Conservation (phyloP, 2,113 vertebrate species). For the Crotalus viridis region DNA sequence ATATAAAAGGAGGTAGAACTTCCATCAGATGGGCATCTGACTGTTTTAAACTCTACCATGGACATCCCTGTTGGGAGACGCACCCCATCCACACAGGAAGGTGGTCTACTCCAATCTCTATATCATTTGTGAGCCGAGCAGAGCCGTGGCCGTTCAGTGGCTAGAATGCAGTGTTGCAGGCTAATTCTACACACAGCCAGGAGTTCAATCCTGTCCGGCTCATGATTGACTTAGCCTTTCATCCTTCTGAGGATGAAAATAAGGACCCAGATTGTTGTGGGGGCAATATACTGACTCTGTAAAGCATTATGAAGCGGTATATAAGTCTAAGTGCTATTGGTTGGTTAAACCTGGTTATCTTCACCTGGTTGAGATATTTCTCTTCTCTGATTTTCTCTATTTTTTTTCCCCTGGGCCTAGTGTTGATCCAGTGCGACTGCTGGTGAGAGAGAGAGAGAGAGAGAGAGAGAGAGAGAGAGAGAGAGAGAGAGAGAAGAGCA, state of each 20-base stretch:
- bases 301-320: neutral
- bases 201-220: neutral
- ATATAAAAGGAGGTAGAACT: neutral
- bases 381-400: too few relatives aligned
- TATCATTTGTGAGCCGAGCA: too few relatives aligned
- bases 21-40: neutral
- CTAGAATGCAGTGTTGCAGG: too few relatives aligned
- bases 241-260: neutral
- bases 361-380: neutral
- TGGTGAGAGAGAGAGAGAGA: too few relatives aligned
- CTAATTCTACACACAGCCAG: neutral
- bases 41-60: neutral
- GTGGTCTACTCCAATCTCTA: too few relatives aligned
- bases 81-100: too few relatives aligned
- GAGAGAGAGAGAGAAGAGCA: neutral
- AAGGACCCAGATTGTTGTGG: neutral
- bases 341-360: neutral
- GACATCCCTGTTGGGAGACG: neutral
- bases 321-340: neutral
- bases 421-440: too few relatives aligned
- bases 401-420: too few relatives aligned
- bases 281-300: neutral
- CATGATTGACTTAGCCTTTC: neutral
- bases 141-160: too few relatives aligned
- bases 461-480: too few relatives aligned